These are phyloP conservation scores for Trematomus loennbergii DNA, from an alignment of 2,113 vertebrate species.

Conservation along the genomic window DNA sequence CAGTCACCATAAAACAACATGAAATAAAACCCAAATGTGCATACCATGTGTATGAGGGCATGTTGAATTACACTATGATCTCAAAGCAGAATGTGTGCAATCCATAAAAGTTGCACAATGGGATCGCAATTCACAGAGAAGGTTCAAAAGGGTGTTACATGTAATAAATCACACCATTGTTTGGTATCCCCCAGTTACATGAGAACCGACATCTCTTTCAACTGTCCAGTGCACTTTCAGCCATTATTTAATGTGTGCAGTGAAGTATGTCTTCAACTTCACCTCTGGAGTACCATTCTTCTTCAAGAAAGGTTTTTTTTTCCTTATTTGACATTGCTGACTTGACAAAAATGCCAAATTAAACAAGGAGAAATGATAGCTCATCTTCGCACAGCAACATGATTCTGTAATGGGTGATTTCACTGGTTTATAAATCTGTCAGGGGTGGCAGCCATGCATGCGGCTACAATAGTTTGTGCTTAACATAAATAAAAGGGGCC, in stretches of 20 bases:
- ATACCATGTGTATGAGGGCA: constrained; percentile 30
- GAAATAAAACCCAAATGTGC: constrained; percentile 5
- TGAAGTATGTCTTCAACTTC: constrained; percentile 3
- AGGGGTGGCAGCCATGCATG: constrained; percentile 32
- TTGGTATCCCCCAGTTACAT: constrained; percentile 39
- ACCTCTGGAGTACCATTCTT: constrained; percentile 2
- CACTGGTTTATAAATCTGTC: constrained; percentile 39
- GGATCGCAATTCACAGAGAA: constrained; percentile 32
- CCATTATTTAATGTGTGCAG: constrained; percentile 13
- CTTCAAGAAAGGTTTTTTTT: not conserved
- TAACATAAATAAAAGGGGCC: constrained; percentile 42
- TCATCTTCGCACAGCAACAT: constrained; percentile 5
- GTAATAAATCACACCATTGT: constrained; percentile 52
- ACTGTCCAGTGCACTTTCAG: constrained; percentile 6
- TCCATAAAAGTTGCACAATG: constrained; percentile 46
- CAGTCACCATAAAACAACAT: constrained; percentile 21
- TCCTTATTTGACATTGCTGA: constrained; percentile 11
- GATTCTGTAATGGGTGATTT: constrained; percentile 26
- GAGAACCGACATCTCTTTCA: constrained; percentile 23
- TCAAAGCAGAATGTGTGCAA: constrained; percentile 34
- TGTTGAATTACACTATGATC: constrained; percentile 32
- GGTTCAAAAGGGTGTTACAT: constrained; percentile 44
- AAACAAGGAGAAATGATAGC: constrained; percentile 2
- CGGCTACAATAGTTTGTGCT: constrained; percentile 37
- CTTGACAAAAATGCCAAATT: constrained; percentile 5